These are phyloP conservation scores for Tapirus indicus DNA, from an alignment of 2,797 vertebrate species.

Conservation along the genomic window DNA sequence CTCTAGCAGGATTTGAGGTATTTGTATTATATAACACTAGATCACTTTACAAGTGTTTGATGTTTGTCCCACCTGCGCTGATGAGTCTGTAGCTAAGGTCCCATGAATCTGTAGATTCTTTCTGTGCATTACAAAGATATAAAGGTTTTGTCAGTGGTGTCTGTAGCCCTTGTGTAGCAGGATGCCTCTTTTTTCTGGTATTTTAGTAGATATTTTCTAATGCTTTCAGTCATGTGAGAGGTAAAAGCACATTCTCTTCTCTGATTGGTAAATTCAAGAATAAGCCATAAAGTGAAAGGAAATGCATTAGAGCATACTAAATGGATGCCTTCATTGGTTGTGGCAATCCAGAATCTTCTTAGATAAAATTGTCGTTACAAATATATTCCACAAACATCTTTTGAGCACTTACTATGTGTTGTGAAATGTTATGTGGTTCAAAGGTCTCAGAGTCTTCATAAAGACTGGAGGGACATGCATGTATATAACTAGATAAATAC, in stretches of 20 bases:
- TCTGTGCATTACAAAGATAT: background rate
- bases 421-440: background rate
- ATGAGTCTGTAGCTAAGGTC: background rate
- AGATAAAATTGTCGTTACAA: background rate
- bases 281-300: background rate
- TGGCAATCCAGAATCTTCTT: background rate
- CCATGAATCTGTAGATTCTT: background rate
- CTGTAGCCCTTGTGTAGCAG: background rate
- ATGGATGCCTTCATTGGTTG: background rate
- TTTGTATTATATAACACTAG: background rate
- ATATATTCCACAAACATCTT: slow-evolving; percentile 7
- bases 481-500: background rate
- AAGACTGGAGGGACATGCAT: background rate
- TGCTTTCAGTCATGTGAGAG: background rate
- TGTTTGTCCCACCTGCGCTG: background rate
- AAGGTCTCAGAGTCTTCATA: background rate
- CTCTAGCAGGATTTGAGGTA: background rate
- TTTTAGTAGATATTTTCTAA: background rate
- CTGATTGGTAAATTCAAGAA: background rate
- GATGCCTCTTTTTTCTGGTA: background rate
- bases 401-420: background rate
- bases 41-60: background rate
- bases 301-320: background rate
- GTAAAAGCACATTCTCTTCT: background rate
- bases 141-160: background rate